Conservation (phyloP, 2,888 invertebrate genomes). For the Pristionchus japonicus region DNA sequence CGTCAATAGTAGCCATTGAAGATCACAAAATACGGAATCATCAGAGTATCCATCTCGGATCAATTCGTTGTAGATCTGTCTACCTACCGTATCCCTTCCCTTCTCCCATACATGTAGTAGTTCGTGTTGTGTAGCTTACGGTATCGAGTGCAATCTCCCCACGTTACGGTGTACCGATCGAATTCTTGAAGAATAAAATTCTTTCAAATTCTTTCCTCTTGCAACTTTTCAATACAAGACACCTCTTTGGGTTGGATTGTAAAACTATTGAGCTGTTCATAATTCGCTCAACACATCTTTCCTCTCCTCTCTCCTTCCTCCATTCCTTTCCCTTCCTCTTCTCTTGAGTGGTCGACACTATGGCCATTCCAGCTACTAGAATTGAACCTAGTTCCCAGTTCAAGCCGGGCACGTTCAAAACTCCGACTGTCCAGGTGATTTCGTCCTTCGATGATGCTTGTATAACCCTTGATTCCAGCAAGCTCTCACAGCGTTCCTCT, state of each 20-base stretch:
- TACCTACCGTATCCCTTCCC: neutral
- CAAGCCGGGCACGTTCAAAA: neutral
- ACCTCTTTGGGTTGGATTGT: too few relatives aligned
- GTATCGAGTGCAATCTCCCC: constrained; percentile 42
- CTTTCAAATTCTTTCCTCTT: too few relatives aligned
- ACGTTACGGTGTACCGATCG: constrained; percentile 13
- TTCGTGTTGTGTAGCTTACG: constrained; percentile 23
- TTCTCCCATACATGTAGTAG: constrained; percentile 4
- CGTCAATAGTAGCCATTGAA: neutral
- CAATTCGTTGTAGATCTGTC: neutral
- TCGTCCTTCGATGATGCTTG: neutral
- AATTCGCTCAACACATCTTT: too few relatives aligned
- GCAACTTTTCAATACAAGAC: too few relatives aligned
- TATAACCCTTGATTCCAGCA: constrained; percentile 48
- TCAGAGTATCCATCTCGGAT: neutral
- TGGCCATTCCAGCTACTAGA: neutral
- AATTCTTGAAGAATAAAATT: neutral
- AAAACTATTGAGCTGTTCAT: too few relatives aligned
- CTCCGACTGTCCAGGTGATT: constrained; percentile 24
- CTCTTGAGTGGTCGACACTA: neutral
- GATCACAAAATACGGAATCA: neutral
- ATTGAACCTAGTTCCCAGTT: neutral
- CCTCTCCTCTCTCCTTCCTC: neutral
- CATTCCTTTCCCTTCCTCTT: neutral
- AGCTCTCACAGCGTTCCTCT: constrained; percentile 53